A percentile compares a stretch with the other conserved stretches of the same genome.
Evolutionary conservation across 2,888 invertebrate species (phyloP).

Genomic region (Hirtodrosophila cameraria): DNA sequence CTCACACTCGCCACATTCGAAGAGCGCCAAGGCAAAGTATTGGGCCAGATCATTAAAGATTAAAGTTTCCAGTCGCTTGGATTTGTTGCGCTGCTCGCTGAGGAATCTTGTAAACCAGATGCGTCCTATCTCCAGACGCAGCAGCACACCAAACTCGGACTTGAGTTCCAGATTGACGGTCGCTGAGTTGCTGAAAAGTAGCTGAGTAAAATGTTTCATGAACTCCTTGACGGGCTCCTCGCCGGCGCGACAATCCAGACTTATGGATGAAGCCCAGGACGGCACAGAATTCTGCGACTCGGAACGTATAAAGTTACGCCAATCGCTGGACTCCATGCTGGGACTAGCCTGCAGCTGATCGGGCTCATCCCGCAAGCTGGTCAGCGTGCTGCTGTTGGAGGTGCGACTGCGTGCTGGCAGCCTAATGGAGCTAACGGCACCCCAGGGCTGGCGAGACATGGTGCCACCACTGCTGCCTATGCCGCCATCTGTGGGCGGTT

Average conservation of each 20-base stretch:
- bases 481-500: constrained; percentile 74
- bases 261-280: constrained; percentile 87
- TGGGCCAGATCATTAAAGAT: constrained; percentile 89
- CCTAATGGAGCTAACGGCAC: constrained; percentile 59
- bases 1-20: constrained; percentile 89
- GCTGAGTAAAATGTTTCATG: constrained; percentile 88
- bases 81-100: constrained; percentile 87
- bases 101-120: constrained; percentile 89
- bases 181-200: constrained; percentile 86
- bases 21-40: constrained; percentile 89
- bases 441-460: constrained; percentile 44
- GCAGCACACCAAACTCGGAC: constrained; percentile 88
- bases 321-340: constrained; percentile 86
- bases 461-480: constrained; percentile 3
- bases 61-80: constrained; percentile 87
- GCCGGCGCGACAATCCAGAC: constrained; percentile 86
- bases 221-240: constrained; percentile 87
- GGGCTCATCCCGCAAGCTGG: constrained; percentile 86
- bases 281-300: constrained; percentile 87
- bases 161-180: constrained; percentile 87
- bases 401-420: constrained; percentile 78
- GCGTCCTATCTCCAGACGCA: constrained; percentile 87
- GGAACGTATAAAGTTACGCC: constrained; percentile 84
- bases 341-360: constrained; percentile 85
- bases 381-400: constrained; percentile 86